Evolutionary conservation across 2,797 vertebrate genomes (phyloP).

Genomic region (Protosalanx chinensis): DNA sequence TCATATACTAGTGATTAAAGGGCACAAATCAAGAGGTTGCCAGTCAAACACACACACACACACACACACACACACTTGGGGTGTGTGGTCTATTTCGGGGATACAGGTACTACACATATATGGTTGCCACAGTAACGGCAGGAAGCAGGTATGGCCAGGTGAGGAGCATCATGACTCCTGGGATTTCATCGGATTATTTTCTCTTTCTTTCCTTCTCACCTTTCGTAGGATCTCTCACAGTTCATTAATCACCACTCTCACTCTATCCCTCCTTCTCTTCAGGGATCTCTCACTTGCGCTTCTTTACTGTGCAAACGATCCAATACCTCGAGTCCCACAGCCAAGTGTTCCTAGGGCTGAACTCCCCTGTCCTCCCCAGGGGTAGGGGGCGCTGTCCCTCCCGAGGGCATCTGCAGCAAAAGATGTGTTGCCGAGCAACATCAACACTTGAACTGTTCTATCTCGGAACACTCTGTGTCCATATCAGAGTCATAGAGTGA

Average conservation of each 20-base stretch:
- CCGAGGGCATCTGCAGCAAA: background rate
- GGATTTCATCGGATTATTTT: background rate
- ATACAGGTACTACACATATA: constrained; percentile 11
- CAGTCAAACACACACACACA: constrained; percentile 17
- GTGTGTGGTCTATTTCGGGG: constrained; percentile 33
- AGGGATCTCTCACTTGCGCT: background rate
- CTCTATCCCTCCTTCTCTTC: constrained; percentile 9
- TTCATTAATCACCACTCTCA: constrained; percentile 60
- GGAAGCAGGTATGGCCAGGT: constrained; percentile 27
- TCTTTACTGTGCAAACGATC: constrained; percentile 21
- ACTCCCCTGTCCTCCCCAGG: background rate
- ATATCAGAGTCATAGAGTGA: constrained; percentile 96
- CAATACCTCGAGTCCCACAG: background rate
- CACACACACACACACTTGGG: constrained; percentile 33
- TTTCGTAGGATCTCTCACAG: background rate
- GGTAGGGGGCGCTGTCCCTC: constrained; percentile 11
- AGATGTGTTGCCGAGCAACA: background rate
- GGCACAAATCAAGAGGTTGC: constrained; percentile 23
- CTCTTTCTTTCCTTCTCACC: background rate
- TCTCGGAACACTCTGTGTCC: constrained; percentile 93
- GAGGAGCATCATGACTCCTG: constrained; percentile 69
- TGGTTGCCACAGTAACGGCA: constrained; percentile 42
- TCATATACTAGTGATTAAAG: constrained; percentile 15
- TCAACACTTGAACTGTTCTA: constrained; percentile 84
- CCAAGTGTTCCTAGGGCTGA: constrained; percentile 7